Conservation (phyloP, 2,113 vertebrate genomes). For the Notothenia coriiceps region DNA sequence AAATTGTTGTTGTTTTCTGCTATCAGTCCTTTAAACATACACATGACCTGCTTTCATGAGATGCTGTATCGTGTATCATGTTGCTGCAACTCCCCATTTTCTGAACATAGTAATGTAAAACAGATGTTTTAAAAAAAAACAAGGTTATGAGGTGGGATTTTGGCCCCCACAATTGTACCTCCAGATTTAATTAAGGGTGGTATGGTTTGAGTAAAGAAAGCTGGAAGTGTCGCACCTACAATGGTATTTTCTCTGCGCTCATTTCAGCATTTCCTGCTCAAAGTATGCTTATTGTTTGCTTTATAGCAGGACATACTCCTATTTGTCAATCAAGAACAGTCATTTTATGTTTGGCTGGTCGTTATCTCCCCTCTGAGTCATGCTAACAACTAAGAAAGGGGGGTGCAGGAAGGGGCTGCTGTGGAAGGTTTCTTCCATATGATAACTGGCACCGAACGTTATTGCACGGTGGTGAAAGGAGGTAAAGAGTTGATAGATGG, state of each 20-base stretch:
- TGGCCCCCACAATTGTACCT: conserved; percentile 17
- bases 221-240: conserved; percentile 1
- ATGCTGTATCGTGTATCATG: conserved; percentile 10
- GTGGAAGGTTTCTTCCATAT: conserved; percentile 5
- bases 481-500: conserved; percentile 8
- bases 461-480: neutral
- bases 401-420: conserved; percentile 4
- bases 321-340: conserved; percentile 1
- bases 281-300: conserved; percentile 1
- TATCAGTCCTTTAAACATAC: conserved; percentile 19
- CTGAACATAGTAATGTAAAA: conserved; percentile 41
- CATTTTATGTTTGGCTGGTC: neutral
- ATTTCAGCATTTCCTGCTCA: conserved; percentile 10
- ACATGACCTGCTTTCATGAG: conserved; percentile 17
- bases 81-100: conserved; percentile 47
- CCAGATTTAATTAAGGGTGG: conserved; percentile 13
- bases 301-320: neutral
- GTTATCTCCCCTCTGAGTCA: neutral
- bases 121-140: conserved; percentile 44
- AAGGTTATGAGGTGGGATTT: conserved; percentile 40
- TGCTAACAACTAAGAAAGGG: neutral
- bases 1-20: neutral
- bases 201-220: conserved; percentile 19
- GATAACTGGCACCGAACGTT: conserved; percentile 7
- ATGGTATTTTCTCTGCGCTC: neutral